Base-by-base conservation (phyloP, 2,888 invertebrate genomes). In the Sinohyriopsis cumingii region DNA sequence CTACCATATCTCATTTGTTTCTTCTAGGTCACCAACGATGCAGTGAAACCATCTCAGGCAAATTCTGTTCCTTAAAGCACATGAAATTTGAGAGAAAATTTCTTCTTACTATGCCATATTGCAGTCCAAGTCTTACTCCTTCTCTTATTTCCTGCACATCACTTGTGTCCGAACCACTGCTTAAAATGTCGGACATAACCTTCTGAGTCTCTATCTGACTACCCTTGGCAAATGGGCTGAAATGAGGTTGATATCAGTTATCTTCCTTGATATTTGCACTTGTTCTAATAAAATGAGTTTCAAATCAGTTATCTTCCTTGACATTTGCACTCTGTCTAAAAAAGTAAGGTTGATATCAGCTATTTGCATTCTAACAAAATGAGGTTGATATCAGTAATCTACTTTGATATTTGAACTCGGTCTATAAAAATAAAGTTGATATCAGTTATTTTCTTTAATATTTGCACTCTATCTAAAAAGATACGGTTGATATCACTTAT, bases 191-290 rank as follows among this genome's bases (percentile, higher is more conserved):
- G n/a, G 54, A 45, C 1, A 83, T 78, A 4, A 82, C 75, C n/a
- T 77, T 73, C 55, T 77, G 73, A 81, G 83, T 84, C 73, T 86
- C 86, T 71, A 70, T 77, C 19, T 77, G 75, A 69, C 75, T 83
- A 33, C 83, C 77, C 66, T 81, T 83, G 3, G 84, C 79, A 76
- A 86, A 83, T 12, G 85, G 85, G n/a, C 86, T 86, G 75, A 24
- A 78, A 74, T 45, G 65, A 18, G 59, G 63, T 22, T 24, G 9
- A 61, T 9, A 24, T n/a, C 3, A 28, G 24, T 54, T 24, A 61
- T n/a, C 24, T 61, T 7, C 22, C 19, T 25, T 54, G n/a, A 20
- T 0, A n/a, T 45, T 45, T 12, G 9, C 12, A 20, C 45, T 56
- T 0, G 15, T 12, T 20, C 15, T 5, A 60, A 25, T 1, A 24